Conservation (phyloP, 2,113 vertebrate genomes). For the Oreotrochilus melanogaster region DNA sequence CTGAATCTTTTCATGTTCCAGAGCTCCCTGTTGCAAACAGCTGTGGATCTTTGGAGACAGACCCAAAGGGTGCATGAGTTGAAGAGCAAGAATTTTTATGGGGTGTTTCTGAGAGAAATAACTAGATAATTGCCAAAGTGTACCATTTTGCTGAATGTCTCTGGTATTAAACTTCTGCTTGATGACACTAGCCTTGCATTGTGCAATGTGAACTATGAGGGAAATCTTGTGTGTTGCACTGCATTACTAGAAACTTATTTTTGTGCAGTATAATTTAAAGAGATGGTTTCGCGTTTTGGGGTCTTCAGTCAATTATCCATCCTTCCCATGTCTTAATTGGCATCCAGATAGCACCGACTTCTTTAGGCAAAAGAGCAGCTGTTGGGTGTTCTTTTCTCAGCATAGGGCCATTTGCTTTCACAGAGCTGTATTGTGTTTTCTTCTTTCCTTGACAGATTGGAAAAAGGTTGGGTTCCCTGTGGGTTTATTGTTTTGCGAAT, state of each 20-base stretch:
- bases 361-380: not conserved
- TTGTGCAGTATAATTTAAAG: not conserved
- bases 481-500: constrained; percentile 38
- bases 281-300: not conserved
- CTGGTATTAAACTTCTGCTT: not conserved
- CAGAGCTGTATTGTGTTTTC: not conserved
- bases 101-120: not conserved
- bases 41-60: not conserved
- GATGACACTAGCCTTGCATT: not conserved
- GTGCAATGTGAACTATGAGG: not conserved
- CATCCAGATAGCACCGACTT: not conserved
- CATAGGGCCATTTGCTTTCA: not conserved
- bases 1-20: not conserved
- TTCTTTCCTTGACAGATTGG: constrained; percentile 31
- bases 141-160: not conserved
- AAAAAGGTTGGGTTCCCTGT: constrained; percentile 5
- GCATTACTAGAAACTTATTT: not conserved
- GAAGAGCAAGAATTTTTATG: not conserved
- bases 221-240: not conserved
- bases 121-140: not conserved
- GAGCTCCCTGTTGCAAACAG: not conserved
- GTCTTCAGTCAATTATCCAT: not conserved
- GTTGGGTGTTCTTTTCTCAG: not conserved
- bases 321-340: not conserved
- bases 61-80: not conserved